Evolutionary conservation across 2,888 invertebrate genomes (phyloP).

Genomic region (Lasioglossum morio): DNA sequence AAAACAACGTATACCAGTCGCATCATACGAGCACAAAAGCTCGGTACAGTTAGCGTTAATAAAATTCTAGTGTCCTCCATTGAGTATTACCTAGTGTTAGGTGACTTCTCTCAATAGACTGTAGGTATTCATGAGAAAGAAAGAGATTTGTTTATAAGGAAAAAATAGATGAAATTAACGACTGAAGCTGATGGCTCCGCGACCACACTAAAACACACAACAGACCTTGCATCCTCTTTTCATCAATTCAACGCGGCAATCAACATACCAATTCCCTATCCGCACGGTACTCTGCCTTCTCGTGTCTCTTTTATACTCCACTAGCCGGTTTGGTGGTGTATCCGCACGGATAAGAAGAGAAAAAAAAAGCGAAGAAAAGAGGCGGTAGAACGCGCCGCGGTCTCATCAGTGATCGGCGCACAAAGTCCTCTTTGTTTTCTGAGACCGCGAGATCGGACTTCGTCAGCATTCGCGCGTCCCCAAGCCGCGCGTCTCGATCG

Average conservation of each 20-base stretch:
- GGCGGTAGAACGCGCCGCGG: conserved; percentile 54
- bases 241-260: conserved; percentile 46
- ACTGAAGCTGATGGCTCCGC: background rate
- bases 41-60: no score
- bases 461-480: conserved; percentile 59
- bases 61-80: no score
- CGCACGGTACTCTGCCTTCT: conserved; percentile 39
- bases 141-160: background rate
- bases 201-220: conserved; percentile 28
- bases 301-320: conserved; percentile 16
- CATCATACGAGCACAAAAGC: background rate
- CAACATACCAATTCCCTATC: conserved; percentile 66
- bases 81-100: no score
- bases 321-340: conserved; percentile 19
- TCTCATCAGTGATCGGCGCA: conserved; percentile 59
- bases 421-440: conserved; percentile 72
- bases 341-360: background rate
- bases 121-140: background rate
- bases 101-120: no score
- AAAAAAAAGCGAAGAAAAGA: conserved; percentile 32
- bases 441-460: conserved; percentile 53
- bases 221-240: conserved; percentile 17
- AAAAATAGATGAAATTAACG: background rate
- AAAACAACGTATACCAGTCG: background rate
- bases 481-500: conserved; percentile 67